phyloP scores from a whole-genome alignment of 1,140 invertebrate genomes.

The Leptinotarsa defecta region DNA sequence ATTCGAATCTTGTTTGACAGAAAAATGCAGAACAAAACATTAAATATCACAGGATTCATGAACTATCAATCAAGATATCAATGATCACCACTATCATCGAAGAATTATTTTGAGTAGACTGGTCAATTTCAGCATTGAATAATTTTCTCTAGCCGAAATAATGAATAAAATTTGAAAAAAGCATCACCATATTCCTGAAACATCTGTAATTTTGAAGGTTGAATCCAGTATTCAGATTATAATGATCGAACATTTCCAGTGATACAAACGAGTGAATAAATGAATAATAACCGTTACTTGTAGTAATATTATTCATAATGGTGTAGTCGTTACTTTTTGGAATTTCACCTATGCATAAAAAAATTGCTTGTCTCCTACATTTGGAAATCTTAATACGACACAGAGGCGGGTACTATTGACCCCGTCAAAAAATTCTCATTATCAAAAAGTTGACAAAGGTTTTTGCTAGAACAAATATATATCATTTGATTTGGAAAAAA shows the following conservation, averaged over 20 bases:
- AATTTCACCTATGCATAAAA: neutral
- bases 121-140: too few species aligned
- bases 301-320: neutral
- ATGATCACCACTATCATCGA: too few species aligned
- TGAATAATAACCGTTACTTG: neutral
- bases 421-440: too few species aligned
- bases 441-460: too few species aligned
- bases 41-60: too few species aligned
- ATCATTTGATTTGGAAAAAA: too few species aligned
- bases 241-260: neutral
- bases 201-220: neutral
- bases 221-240: neutral
- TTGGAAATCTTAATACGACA: neutral
- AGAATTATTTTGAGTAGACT: too few species aligned
- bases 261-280: neutral
- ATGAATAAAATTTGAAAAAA: neutral
- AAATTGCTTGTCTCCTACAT: neutral
- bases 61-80: too few species aligned
- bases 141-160: too few species aligned
- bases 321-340: neutral
- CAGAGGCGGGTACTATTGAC: neutral
- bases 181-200: neutral
- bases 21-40: too few species aligned
- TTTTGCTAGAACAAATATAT: too few species aligned
- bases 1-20: too few species aligned